These are phyloP conservation scores for Hemibagrus wyckioides DNA, from an alignment of 2,113 vertebrate species.

Conservation along the genomic window DNA sequence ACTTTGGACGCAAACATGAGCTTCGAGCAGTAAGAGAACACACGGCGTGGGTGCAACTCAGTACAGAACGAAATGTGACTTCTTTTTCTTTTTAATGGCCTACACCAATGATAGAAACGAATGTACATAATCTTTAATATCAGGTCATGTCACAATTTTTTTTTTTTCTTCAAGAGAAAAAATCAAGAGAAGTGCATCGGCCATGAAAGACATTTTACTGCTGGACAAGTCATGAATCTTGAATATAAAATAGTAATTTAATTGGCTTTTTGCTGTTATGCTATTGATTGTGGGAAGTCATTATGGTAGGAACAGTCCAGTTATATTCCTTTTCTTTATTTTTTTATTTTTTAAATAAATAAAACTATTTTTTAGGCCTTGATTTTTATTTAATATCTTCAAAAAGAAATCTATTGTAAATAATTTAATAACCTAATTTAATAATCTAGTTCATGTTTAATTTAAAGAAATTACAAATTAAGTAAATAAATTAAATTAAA, in stretches of 20 bases:
- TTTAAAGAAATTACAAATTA: no score
- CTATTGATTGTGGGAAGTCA: not conserved
- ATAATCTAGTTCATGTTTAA: no score
- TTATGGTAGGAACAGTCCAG: no score
- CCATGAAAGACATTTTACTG: not conserved
- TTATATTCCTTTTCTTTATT: no score
- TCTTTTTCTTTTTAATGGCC: not conserved
- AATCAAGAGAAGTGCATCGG: no score
- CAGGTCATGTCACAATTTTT: not conserved
- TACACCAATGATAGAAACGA: not conserved
- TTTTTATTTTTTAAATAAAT: not conserved
- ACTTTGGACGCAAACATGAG: conserved; percentile 53
- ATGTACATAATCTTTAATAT: not conserved
- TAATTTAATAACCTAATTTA: no score
- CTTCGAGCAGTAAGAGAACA: conserved; percentile 27
- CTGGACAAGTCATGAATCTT: not conserved
- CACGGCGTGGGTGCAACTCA: conserved; percentile 26
- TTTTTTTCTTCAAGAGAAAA: not conserved
- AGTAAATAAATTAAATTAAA: no score
- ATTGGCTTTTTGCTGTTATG: not conserved
- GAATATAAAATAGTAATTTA: not conserved
- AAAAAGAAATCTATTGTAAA: no score
- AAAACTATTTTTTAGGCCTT: no score
- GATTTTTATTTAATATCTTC: no score
- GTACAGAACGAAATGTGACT: not conserved